Evolutionary conservation across 2,113 vertebrate species (phyloP).

Genomic region (Apteryx mantelli): DNA sequence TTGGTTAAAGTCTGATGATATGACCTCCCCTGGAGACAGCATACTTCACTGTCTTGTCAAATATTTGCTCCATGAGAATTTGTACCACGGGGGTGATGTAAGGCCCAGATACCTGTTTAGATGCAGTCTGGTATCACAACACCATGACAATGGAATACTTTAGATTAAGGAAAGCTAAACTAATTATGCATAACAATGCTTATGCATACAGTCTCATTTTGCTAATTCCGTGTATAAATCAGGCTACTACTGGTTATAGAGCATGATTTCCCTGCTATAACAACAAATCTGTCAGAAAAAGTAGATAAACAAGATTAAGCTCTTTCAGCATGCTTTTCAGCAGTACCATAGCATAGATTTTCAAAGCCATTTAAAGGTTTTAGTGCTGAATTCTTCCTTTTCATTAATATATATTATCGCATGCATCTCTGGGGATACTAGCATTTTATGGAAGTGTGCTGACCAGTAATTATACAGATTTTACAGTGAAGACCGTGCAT

Average conservation of each 20-base stretch:
- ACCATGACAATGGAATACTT: not conserved
- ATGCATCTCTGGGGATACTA: not conserved
- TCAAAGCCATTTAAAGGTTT: not conserved
- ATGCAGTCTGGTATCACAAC: not conserved
- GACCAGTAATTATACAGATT: not conserved
- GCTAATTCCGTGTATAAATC: not conserved
- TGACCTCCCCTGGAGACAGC: not conserved
- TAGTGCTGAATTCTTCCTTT: not conserved
- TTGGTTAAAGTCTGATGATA: not conserved
- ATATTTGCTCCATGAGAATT: not conserved
- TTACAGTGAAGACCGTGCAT: not conserved
- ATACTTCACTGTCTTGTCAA: not conserved
- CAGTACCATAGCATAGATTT: not conserved
- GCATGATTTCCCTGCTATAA: not conserved
- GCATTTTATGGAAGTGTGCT: not conserved
- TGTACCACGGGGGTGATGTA: not conserved
- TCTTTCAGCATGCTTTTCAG: not conserved
- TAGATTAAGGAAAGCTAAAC: not conserved
- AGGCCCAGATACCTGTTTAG: not conserved
- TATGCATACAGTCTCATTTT: not conserved
- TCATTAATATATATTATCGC: not conserved
- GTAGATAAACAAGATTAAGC: not conserved
- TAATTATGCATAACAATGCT: accelerated
- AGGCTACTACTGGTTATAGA: not conserved
- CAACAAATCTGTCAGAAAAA: not conserved